Conservation (phyloP, 2,888 invertebrate genomes). For the Calameuta pallipes region DNA sequence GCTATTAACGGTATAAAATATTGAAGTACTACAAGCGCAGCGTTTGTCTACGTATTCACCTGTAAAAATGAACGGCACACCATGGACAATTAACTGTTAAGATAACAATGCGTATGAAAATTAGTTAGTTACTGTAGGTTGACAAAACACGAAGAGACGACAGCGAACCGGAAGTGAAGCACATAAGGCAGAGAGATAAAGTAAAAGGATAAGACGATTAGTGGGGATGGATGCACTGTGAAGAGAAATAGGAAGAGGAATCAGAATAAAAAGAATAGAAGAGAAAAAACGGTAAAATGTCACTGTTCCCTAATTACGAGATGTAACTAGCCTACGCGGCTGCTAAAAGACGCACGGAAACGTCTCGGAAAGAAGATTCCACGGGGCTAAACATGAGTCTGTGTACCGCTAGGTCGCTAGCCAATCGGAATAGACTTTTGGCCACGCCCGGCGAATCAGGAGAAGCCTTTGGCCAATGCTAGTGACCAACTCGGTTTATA, state of each 20-base stretch:
- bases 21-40: not conserved
- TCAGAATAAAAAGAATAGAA: constrained; percentile 9
- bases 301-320: constrained; percentile 57
- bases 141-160: not conserved
- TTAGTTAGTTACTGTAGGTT: not conserved
- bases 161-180: not conserved
- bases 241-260: constrained; percentile 2
- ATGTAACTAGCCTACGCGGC: constrained; percentile 43
- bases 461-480: constrained; percentile 47
- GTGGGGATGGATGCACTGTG: not conserved
- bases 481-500: constrained; percentile 58
- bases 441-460: constrained; percentile 14
- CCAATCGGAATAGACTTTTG: constrained; percentile 44
- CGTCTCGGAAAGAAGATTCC: constrained; percentile 17
- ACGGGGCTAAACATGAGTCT: constrained; percentile 11
- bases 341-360: constrained; percentile 14
- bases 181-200: not conserved
- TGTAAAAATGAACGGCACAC: not conserved
- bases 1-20: not conserved
- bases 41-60: not conserved
- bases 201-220: not conserved
- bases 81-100: not conserved
- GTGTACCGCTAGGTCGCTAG: constrained; percentile 52
- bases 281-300: constrained; percentile 57
- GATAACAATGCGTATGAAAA: not conserved